Evolutionary conservation across 2,113 vertebrate species (phyloP).

Genomic region (Campylorhamphus procurvoides): DNA sequence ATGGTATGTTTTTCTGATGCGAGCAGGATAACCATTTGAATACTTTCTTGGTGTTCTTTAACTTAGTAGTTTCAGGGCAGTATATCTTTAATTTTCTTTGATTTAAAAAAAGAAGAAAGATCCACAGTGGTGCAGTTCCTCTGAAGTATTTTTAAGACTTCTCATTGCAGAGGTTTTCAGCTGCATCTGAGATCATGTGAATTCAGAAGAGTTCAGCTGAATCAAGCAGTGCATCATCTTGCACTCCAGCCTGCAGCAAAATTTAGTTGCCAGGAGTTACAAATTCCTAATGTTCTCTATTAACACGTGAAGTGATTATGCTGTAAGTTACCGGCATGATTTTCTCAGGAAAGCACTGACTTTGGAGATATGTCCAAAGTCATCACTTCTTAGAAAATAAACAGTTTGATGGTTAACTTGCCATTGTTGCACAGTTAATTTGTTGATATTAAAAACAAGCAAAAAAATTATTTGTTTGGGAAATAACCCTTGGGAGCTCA

Average conservation of each 20-base stretch:
- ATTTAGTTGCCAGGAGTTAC: background rate
- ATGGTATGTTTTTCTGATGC: background rate
- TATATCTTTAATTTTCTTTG: background rate
- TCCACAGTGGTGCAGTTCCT: background rate
- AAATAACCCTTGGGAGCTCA: background rate
- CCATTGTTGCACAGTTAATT: background rate
- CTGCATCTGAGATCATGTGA: background rate
- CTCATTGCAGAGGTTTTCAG: background rate
- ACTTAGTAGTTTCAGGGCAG: background rate
- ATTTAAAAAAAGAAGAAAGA: background rate
- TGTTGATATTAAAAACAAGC: background rate
- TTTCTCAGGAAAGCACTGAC: background rate
- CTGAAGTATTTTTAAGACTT: background rate
- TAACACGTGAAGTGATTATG: background rate
- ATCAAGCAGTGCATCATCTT: background rate
- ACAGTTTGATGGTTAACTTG: background rate
- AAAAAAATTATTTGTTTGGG: background rate
- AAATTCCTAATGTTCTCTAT: background rate
- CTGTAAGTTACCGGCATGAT: background rate
- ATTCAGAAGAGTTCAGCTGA: background rate
- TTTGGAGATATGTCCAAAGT: background rate
- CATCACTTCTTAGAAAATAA: background rate
- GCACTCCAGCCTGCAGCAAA: background rate
- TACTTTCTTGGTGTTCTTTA: background rate
- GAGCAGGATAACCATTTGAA: background rate